Conservation (phyloP, 2,113 vertebrate species). For the Aviceda subcristata region DNA sequence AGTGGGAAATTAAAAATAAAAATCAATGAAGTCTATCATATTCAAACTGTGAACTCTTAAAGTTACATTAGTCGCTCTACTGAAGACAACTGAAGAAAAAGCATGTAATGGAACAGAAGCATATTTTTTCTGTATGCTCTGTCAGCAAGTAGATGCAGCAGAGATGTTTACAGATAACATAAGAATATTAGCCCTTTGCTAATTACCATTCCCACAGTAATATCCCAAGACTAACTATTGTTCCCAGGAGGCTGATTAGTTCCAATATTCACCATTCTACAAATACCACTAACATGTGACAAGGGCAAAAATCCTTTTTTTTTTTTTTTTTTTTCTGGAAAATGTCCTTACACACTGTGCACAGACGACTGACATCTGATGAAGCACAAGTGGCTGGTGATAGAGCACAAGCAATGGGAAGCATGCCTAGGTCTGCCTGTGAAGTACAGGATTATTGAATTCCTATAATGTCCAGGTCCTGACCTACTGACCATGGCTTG, state of each 20-base stretch:
- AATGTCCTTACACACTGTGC: background rate
- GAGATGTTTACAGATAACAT: background rate
- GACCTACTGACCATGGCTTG: background rate
- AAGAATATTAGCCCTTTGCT: background rate
- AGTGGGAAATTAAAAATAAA: constrained; percentile 12
- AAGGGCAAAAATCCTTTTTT: background rate
- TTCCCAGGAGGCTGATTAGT: background rate
- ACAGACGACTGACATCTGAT: background rate
- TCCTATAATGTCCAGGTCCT: background rate
- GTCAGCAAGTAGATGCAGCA: background rate
- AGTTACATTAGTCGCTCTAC: background rate
- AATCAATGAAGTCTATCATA: background rate
- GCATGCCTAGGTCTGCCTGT: background rate
- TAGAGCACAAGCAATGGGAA: background rate
- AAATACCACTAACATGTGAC: background rate
- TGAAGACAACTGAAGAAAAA: background rate
- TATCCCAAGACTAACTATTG: background rate
- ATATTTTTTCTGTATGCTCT: background rate
- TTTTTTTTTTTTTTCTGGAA: background rate
- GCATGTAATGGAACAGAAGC: background rate
- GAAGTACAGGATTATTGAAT: background rate
- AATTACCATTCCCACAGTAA: background rate
- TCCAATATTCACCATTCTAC: background rate
- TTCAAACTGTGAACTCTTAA: background rate
- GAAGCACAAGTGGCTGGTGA: background rate